These are phyloP conservation scores for Balaeniceps rex DNA, from an alignment of 2,113 vertebrate genomes.

Conservation along the genomic window DNA sequence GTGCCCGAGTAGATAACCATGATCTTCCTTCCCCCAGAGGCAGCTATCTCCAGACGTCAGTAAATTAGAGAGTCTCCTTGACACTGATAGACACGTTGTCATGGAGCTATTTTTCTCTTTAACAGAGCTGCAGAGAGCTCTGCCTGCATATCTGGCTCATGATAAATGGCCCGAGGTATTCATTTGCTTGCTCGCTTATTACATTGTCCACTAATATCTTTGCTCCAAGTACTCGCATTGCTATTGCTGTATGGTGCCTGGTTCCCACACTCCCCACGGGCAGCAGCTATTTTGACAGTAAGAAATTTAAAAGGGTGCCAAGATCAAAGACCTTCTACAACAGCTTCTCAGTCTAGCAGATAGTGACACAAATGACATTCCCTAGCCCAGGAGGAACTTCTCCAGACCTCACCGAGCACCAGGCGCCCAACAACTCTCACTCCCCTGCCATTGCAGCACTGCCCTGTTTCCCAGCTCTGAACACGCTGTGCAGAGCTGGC, in stretches of 20 bases:
- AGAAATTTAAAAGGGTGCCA: background rate
- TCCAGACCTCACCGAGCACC: background rate
- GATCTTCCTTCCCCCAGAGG: background rate
- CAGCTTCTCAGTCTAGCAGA: background rate
- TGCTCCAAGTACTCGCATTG: background rate
- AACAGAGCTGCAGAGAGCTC: background rate
- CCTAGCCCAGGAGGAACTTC: background rate
- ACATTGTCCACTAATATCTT: background rate
- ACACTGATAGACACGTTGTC: background rate
- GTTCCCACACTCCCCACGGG: background rate
- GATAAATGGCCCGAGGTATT: background rate
- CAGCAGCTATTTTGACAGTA: background rate
- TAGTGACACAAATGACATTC: accelerated
- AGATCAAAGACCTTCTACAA: background rate
- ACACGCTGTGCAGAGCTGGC: accelerated
- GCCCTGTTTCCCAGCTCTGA: background rate
- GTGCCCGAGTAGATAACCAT: background rate
- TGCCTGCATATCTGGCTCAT: background rate
- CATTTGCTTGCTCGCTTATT: background rate
- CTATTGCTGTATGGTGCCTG: background rate
- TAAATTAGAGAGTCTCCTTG: background rate
- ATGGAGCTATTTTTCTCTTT: background rate
- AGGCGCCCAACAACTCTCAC: accelerated
- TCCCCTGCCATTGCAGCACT: background rate
- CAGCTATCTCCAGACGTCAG: background rate